These are phyloP conservation scores for Corvus cornix DNA, from an alignment of 2,113 vertebrate species.

Conservation along the genomic window DNA sequence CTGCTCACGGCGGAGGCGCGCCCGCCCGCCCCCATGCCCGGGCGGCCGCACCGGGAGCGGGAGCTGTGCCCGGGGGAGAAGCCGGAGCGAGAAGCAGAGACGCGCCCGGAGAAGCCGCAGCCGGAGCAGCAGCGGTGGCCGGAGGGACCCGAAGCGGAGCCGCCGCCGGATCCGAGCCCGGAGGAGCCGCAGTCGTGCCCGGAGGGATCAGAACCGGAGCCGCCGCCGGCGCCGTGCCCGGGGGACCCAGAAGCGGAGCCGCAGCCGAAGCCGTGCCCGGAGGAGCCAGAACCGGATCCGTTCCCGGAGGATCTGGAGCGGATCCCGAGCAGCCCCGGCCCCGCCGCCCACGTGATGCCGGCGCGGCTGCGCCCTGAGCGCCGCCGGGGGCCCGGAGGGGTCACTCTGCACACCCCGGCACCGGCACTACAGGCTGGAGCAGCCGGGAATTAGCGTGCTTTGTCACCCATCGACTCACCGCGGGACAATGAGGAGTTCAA, in stretches of 20 bases:
- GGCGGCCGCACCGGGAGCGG: neutral
- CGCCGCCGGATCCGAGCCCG: neutral
- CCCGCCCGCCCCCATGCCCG: neutral
- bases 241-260: accelerated
- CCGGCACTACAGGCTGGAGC: accelerated
- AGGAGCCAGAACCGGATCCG: neutral
- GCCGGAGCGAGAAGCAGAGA: neutral
- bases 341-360: neutral
- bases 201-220: neutral
- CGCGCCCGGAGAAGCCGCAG: neutral
- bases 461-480: accelerated
- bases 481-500: accelerated
- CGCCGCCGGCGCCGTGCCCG: neutral
- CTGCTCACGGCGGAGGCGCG: neutral
- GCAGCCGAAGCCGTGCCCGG: neutral
- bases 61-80: neutral
- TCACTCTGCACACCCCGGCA: accelerated
- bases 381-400: neutral
- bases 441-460: accelerated
- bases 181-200: neutral
- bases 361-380: neutral
- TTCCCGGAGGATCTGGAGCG: neutral
- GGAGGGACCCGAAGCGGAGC: neutral
- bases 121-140: neutral
- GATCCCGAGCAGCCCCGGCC: neutral